phyloP scores from a whole-genome alignment of 1,140 invertebrate genomes.

The honey bee (Apis mellifera) region DNA sequence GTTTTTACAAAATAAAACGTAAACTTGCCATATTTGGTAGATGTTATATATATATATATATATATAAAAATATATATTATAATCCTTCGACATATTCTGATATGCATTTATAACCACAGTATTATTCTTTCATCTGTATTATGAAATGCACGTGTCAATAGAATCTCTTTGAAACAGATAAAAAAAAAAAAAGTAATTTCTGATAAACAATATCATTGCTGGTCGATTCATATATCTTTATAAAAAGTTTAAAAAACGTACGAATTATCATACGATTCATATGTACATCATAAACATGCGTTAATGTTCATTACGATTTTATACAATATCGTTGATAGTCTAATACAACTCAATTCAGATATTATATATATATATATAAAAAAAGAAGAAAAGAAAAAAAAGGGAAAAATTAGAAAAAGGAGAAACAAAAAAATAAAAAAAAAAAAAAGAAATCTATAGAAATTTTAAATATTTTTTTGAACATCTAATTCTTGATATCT shows the following conservation, averaged over 20 bases:
- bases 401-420: neutral
- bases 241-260: conserved; percentile 36
- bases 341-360: conserved; percentile 25
- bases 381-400: neutral
- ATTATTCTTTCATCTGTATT: conserved; percentile 47
- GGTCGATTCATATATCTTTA: conserved; percentile 37
- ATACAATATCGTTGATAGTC: conserved; percentile 43
- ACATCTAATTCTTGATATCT: neutral
- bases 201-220: conserved; percentile 33
- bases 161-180: conserved; percentile 31
- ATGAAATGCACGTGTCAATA: conserved; percentile 42
- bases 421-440: neutral
- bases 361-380: conserved; percentile 8
- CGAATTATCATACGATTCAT: conserved; percentile 41
- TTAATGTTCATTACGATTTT: conserved; percentile 49
- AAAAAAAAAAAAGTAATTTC: conserved; percentile 38
- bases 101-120: conserved; percentile 47
- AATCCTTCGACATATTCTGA: conserved; percentile 46
- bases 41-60: conserved; percentile 42
- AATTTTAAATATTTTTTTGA: neutral
- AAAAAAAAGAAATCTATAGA: neutral
- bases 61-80: conserved; percentile 28
- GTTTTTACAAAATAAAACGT: conserved; percentile 61
- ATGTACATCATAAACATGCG: conserved; percentile 38
- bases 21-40: conserved; percentile 46